Base-by-base conservation (phyloP, 1,140 invertebrate genomes). In the Brevipalpus yothersi region DNA sequence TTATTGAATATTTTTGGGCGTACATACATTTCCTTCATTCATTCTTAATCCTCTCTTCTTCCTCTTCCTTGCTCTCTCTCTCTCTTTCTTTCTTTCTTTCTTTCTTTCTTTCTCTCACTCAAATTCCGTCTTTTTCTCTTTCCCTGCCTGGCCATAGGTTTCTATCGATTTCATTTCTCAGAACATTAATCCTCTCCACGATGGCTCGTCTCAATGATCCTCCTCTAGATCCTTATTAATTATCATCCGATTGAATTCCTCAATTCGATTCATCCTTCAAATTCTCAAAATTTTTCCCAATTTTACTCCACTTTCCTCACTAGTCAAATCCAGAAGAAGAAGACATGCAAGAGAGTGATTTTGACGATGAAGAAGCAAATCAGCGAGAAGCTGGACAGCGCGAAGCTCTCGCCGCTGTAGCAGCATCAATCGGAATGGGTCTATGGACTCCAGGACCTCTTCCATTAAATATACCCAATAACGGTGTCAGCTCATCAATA, bases 281-380 rank as follows among this genome's bases (percentile, higher is more conserved):
- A 11, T 53, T 31, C 49, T 56, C 41, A 12, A 17, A 12, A 43
- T 61, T 55, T 51, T 60, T 19, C 15, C 31, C 11, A 47, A 63
- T 58, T 65, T 61, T 42, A 61, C 31, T 31, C 31, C 5, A 60
- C 61, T 57, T 60, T 19, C 17, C 1, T n/a, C 5, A 5, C 31
- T 31, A 31, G 31, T 31, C 31, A 31, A 31, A 31, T 31, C 63
- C 64, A 53, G 65, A 62, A 41, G 65, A 62, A n/a, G 65, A 64
- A 43, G 62, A 64, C n/a, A 10, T 53, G 56, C 31, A 58, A 10
- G 58, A 43, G 17, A 19, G 39, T 19, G 58, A 62, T 5, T 53
- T 49, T 45, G 55, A 55, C 43, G 17, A 42, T 51, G 60, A 57
- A n/a, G 41, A 53, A 13, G 55, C 31, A 13, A 39, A 21, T 13